A percentile compares a stretch with the other conserved stretches of the same genome.
These are phyloP conservation scores for Colossoma macropomum DNA, from an alignment of 2,113 vertebrate genomes.

Conservation along the genomic window DNA sequence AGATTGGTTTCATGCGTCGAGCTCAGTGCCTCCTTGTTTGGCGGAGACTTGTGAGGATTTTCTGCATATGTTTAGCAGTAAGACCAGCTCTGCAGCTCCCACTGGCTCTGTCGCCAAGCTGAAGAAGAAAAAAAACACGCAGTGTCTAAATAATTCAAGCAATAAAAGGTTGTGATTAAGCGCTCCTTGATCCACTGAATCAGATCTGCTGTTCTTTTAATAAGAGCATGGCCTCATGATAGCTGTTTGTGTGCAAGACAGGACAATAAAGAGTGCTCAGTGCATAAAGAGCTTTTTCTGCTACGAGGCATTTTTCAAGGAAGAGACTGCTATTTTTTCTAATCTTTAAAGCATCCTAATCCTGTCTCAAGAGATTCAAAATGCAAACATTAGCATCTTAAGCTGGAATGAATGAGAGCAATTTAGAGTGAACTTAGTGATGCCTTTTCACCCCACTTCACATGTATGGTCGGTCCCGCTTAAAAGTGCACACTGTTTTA, in stretches of 20 bases:
- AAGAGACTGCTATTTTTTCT: not conserved
- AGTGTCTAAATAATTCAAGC: conserved; percentile 40
- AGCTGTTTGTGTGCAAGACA: conserved; percentile 12
- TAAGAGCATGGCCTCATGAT: conserved; percentile 30
- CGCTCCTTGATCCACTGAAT: conserved; percentile 26
- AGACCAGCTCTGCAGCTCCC: conserved; percentile 35
- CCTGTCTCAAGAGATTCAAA: not conserved
- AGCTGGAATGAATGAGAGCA: not conserved
- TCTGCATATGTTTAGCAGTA: conserved; percentile 50
- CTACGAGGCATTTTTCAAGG: not conserved
- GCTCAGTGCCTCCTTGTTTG: conserved; percentile 66
- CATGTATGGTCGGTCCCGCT: not conserved
- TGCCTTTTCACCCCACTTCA: not conserved
- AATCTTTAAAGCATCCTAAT: not conserved
- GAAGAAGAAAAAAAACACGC: conserved; percentile 13
- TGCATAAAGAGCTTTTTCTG: conserved; percentile 11
- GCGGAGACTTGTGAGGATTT: conserved; percentile 59
- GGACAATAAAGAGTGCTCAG: conserved; percentile 17
- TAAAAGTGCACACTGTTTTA: not conserved
- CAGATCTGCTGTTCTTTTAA: conserved; percentile 31
- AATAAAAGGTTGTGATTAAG: conserved; percentile 48
- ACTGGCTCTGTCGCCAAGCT: conserved; percentile 23
- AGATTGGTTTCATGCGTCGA: conserved; percentile 64
- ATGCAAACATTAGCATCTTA: conserved; percentile 12
- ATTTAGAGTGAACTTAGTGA: not conserved